Base-by-base conservation (phyloP, 1,140 invertebrate species). In the Drosophila oshimai region DNA sequence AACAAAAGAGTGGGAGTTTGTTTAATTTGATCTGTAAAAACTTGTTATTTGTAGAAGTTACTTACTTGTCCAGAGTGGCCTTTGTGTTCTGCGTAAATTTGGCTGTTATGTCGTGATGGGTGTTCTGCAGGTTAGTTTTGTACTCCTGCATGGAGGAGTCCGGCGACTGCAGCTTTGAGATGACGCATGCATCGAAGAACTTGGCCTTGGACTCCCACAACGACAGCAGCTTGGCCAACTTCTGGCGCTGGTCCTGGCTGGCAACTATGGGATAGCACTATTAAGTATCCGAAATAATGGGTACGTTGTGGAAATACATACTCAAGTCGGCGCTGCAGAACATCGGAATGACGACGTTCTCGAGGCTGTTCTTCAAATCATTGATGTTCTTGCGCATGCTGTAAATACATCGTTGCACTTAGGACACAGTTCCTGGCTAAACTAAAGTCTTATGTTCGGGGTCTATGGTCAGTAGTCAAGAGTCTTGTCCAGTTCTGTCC, bases 141-240 rank as follows among this genome's bases (percentile, higher is more conserved):
- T 96, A 97, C 74, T 96, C 95, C 70, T 96, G 94, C 93, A 96
- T 96, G 6, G 96, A 96, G 24, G 93, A 92, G 46, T 94, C 94
- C 4, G 96, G 96, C 58, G 95, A 94, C 79, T 95, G 95, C 91
- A 98, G 93, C 91, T 96, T 95, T 42, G 97, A 96, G 65, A 99
- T 95, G 51, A 97, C 96, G 2, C 94, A 93, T 34, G 94, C 92
- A 83, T 95, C 95, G 90, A 99, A 97, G 91, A 99, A 99, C 92
- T 98, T 98, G 62, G 95, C 95, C 91, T 99, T 99, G 50, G 97
- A 97, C 91, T 99, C 97, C 98, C 98, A 99, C 7, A 99, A 92
- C 45, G 95, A 96, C 13, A 99, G 92, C 41, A 99, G 92, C 93
- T 99, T 99, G 81, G 96, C 95, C 33, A 99, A 92, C 92, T 99